These are phyloP conservation scores for Sebastiscus tertius DNA, from an alignment of 2,797 vertebrate genomes.

Conservation along the genomic window DNA sequence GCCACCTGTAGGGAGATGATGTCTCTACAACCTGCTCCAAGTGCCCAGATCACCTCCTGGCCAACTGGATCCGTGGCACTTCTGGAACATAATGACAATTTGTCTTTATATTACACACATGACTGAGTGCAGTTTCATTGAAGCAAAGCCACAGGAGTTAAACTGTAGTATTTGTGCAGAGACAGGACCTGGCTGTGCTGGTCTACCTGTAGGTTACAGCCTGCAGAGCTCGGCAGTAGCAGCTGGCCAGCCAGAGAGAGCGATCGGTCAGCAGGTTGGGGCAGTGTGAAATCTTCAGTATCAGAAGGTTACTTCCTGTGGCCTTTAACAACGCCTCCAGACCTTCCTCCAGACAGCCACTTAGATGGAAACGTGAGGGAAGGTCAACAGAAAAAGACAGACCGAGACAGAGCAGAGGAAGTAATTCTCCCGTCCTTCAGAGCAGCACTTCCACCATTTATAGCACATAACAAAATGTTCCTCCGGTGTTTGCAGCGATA, in stretches of 20 bases:
- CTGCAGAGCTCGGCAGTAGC: constrained; percentile 97
- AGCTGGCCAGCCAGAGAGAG: constrained; percentile 98
- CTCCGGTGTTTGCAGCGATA: background rate
- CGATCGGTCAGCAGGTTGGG: constrained; percentile 98
- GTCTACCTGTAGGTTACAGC: constrained; percentile 95
- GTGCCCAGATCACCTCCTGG: constrained; percentile 98
- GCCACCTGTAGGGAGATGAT: constrained; percentile 99
- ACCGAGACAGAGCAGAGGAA: constrained; percentile 20
- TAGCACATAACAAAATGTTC: background rate
- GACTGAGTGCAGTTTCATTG: background rate
- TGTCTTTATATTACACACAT: background rate
- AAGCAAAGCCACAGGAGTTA: background rate
- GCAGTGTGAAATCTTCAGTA: constrained; percentile 97
- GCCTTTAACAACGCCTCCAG: constrained; percentile 97
- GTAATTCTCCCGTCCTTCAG: constrained; percentile 22
- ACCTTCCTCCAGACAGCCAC: constrained; percentile 96
- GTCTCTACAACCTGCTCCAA: constrained; percentile 97
- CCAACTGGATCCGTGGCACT: constrained; percentile 97
- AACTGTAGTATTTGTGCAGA: background rate
- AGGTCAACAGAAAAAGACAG: constrained; percentile 40
- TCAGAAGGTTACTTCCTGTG: constrained; percentile 94
- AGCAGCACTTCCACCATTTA: constrained; percentile 16
- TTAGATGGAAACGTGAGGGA: constrained; percentile 58
- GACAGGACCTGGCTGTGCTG: background rate
- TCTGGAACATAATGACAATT: constrained; percentile 72